Evolutionary conservation across 2,888 invertebrate genomes (phyloP).

Genomic region (Pachydiplax longipennis): DNA sequence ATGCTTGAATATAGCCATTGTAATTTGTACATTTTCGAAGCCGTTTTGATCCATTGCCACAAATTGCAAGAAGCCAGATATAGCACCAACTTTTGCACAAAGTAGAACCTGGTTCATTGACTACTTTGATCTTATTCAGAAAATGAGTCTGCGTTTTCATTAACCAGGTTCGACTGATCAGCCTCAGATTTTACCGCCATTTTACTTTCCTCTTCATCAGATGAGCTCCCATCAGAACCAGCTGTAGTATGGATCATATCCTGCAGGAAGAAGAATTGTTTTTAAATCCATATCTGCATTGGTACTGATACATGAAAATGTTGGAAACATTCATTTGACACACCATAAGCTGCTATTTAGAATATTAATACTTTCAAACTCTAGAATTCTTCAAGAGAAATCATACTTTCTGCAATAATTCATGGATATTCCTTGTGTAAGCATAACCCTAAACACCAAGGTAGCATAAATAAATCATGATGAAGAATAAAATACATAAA

Average conservation of each 20-base stretch:
- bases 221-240: slow-evolving; percentile 72
- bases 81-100: slow-evolving; percentile 8
- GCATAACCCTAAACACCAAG: too few relatives aligned
- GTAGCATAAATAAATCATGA: not conserved
- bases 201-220: slow-evolving; percentile 80
- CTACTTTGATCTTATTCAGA: slow-evolving; percentile 39
- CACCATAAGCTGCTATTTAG: too few relatives aligned
- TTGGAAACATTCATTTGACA: not conserved
- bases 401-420: not conserved
- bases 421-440: too few relatives aligned
- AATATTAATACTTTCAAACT: not conserved
- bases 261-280: slow-evolving; percentile 52
- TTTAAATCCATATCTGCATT: not conserved
- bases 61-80: slow-evolving; percentile 10
- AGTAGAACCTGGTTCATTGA: not conserved
- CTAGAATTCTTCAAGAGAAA: not conserved
- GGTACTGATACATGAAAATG: not conserved
- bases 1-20: not conserved
- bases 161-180: slow-evolving; percentile 62
- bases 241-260: slow-evolving; percentile 78
- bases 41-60: not conserved
- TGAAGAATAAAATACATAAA: not conserved
- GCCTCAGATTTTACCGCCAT: slow-evolving; percentile 72
- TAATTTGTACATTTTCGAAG: not conserved
- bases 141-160: slow-evolving; percentile 51